A percentile compares a stretch with the other conserved stretches of the same genome.
Evolutionary conservation across 2,113 vertebrate species (phyloP).

Genomic region (Gallinago paraguaiae): DNA sequence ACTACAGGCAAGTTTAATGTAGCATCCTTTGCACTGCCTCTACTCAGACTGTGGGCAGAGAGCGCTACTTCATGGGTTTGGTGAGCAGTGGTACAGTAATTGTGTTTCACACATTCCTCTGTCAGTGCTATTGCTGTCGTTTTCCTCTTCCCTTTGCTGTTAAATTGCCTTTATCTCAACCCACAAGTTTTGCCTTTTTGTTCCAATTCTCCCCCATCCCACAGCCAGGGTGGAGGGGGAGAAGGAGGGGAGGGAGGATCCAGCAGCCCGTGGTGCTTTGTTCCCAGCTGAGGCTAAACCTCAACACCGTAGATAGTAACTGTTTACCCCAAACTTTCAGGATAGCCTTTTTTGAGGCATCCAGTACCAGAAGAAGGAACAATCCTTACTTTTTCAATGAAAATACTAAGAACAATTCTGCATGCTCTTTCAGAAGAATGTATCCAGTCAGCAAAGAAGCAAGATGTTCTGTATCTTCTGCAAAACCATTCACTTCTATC

Average conservation of each 20-base stretch:
- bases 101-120: neutral
- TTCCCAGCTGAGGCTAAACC: neutral
- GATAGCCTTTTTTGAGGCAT: neutral
- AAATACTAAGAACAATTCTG: neutral
- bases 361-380: neutral
- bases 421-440: neutral
- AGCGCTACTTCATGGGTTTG: neutral
- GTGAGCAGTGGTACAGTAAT: neutral
- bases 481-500: neutral
- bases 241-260: too few species aligned
- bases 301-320: neutral
- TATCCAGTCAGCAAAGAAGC: neutral
- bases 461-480: neutral
- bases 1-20: neutral
- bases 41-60: neutral
- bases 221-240: neutral
- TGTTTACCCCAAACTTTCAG: neutral
- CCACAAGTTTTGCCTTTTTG: neutral
- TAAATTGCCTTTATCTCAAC: neutral
- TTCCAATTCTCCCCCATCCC: neutral
- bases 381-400: neutral
- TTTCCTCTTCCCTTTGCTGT: neutral
- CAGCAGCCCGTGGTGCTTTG: neutral
- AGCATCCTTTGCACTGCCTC: neutral
- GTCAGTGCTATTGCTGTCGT: neutral